Evolutionary conservation across 2,888 invertebrate genomes (phyloP).

Genomic region (Tetramorium bicarinatum): DNA sequence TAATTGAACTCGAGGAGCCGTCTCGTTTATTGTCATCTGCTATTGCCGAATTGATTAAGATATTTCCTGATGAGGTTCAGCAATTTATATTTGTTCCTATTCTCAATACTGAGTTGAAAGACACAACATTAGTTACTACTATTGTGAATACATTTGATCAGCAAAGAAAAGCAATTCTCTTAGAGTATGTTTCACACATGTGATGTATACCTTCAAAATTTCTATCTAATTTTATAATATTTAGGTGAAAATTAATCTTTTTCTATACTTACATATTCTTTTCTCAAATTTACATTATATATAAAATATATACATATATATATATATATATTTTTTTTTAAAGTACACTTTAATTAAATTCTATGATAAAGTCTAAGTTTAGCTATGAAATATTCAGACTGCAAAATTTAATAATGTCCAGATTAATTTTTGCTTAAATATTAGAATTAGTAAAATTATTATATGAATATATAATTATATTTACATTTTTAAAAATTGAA

Average conservation of each 20-base stretch:
- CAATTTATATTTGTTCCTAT: conserved; percentile 78
- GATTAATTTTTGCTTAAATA: not conserved
- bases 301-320: no score
- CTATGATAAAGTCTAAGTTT: no score
- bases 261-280: no score
- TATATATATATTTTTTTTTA: no score
- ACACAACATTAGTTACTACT: conserved; percentile 64
- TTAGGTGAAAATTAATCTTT: not conserved
- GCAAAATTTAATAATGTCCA: not conserved
- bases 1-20: conserved; percentile 74
- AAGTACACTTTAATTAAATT: no score
- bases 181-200: conserved; percentile 67
- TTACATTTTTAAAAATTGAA: not conserved
- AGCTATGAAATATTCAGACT: no score
- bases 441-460: not conserved
- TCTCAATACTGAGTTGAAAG: conserved; percentile 77
- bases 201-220: not conserved
- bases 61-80: conserved; percentile 80
- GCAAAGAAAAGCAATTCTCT: conserved; percentile 59
- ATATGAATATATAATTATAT: not conserved
- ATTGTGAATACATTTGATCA: conserved; percentile 68
- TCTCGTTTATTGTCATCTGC: conserved; percentile 74
- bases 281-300: no score
- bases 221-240: not conserved
- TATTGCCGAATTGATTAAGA: conserved; percentile 72